Conservation (phyloP, 1,140 invertebrate species). For the Steinernema khuongi region DNA sequence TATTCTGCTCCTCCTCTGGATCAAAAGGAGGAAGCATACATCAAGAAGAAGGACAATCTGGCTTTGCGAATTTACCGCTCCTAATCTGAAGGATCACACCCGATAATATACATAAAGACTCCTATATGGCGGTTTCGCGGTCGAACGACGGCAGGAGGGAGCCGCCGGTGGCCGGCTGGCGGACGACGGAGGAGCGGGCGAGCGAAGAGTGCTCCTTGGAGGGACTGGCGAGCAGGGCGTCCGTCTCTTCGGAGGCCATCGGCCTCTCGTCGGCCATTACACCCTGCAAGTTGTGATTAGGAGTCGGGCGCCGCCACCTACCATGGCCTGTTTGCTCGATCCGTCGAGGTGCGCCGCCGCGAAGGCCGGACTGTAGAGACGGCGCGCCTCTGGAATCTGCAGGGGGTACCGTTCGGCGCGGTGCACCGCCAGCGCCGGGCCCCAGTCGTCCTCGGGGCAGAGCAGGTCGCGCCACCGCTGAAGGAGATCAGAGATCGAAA, state of each 20-base stretch:
- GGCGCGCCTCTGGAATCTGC: conserved; percentile 54
- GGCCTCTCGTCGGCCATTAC: neutral
- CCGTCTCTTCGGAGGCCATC: neutral
- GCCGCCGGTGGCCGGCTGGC: neutral
- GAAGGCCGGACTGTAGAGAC: conserved; percentile 39
- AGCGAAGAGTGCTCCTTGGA: neutral
- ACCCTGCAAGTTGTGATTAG: neutral
- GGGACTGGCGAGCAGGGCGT: neutral
- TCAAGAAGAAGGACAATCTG: neutral
- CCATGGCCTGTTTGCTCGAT: too few species aligned
- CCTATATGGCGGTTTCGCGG: conserved; percentile 52
- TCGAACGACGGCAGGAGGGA: conserved; percentile 30
- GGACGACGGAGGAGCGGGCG: neutral
- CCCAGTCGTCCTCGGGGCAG: conserved; percentile 58
- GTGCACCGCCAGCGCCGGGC: conserved; percentile 54
- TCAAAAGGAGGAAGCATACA: too few species aligned
- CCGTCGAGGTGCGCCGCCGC: neutral
- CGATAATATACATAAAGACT: conserved; percentile 28
- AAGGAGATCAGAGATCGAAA: conserved; percentile 20
- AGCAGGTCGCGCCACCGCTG: conserved; percentile 45
- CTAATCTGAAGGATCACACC: too few species aligned
- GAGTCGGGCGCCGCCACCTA: too few species aligned
- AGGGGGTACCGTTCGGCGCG: conserved; percentile 54
- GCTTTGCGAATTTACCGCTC: neutral
- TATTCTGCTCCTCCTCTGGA: too few species aligned